Evolutionary conservation across 2,888 invertebrate genomes (phyloP).

Genomic region (Ectobius pallidus): DNA sequence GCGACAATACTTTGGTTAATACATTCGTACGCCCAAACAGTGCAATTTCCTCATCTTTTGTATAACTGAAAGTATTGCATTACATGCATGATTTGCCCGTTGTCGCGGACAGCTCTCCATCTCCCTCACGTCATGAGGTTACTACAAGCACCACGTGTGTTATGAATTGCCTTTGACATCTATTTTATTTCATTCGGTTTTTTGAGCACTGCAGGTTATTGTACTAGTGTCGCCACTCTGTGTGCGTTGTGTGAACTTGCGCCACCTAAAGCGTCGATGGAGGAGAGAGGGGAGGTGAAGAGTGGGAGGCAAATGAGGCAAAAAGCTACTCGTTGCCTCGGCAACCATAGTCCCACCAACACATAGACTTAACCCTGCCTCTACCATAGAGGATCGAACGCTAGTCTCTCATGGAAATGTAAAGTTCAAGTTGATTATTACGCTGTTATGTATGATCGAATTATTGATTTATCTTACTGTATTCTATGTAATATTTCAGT

Average conservation of each 20-base stretch:
- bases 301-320: constrained; percentile 16
- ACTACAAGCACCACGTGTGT: constrained; percentile 9
- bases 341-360: constrained; percentile 16
- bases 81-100: not conserved
- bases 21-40: not conserved
- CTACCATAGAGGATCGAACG: not conserved
- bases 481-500: too few relatives aligned
- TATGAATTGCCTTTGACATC: constrained; percentile 17
- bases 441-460: too few relatives aligned
- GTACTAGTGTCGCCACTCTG: constrained; percentile 17
- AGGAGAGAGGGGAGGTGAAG: not conserved
- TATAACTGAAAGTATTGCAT: not conserved
- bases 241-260: constrained; percentile 11
- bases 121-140: too few relatives aligned
- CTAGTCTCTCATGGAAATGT: too few relatives aligned
- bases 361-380: not conserved
- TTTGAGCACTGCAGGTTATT: constrained; percentile 19
- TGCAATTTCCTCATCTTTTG: not conserved
- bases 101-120: not conserved
- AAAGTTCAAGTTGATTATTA: too few relatives aligned
- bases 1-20: too few relatives aligned
- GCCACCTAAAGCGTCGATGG: not conserved
- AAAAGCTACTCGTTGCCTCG: constrained; percentile 30
- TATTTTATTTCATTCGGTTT: constrained; percentile 15
- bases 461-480: too few relatives aligned